Evolutionary conservation across 1,140 invertebrate species (phyloP).

Genomic region (Dufourea novaeangliae): DNA sequence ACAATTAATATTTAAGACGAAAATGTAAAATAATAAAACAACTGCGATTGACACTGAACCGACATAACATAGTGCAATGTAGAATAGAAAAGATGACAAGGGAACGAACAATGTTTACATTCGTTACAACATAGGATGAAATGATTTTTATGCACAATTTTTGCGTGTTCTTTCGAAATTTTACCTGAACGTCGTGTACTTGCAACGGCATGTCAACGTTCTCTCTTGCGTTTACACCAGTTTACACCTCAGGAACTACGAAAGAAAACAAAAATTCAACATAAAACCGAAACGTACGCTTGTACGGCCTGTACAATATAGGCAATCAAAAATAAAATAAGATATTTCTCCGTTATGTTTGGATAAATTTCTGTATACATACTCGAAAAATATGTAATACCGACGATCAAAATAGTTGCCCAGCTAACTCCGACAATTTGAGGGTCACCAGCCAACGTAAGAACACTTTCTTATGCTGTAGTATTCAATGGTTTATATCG

Average conservation of each 20-base stretch:
- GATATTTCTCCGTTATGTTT: background rate
- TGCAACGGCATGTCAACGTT: slow-evolving; percentile 58
- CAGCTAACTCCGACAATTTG: background rate
- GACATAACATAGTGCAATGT: background rate
- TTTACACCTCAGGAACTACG: background rate
- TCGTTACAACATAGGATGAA: background rate
- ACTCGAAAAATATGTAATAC: background rate
- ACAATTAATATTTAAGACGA: background rate
- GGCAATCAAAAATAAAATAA: background rate
- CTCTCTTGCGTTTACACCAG: slow-evolving; percentile 8
- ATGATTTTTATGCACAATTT: background rate
- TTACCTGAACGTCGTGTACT: slow-evolving; percentile 65
- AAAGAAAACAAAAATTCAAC: slow-evolving; percentile 38
- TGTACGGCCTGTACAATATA: background rate
- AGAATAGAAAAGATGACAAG: background rate
- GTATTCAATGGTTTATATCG: background rate
- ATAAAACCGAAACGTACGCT: slow-evolving; percentile 3
- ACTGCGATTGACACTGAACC: background rate
- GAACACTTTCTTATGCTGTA: background rate
- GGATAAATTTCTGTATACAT: background rate
- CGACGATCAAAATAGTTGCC: background rate
- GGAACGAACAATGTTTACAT: background rate
- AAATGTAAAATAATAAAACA: background rate
- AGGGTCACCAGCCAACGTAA: background rate
- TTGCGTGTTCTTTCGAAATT: background rate